phyloP scores from a whole-genome alignment of 2,888 invertebrate genomes.

The Tenthredo notha region DNA sequence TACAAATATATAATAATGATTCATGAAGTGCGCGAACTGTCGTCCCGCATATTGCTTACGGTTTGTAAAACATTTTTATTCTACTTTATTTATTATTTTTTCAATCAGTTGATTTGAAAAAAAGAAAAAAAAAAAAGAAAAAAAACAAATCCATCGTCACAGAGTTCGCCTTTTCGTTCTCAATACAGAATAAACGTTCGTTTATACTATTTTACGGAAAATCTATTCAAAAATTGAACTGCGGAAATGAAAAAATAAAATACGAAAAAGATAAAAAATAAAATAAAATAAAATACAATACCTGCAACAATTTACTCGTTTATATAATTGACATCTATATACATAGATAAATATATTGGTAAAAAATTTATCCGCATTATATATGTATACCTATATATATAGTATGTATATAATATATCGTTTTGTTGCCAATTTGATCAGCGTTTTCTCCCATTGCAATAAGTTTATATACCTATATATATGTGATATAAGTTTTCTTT shows the following conservation, averaged over 20 bases:
- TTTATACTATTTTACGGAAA: background rate
- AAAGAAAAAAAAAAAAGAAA: background rate
- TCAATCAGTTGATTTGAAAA: background rate
- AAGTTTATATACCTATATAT: too few relatives aligned
- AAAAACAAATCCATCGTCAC: background rate
- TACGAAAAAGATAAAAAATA: background rate
- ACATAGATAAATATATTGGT: background rate
- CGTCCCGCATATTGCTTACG: background rate
- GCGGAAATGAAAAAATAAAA: background rate
- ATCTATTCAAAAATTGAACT: background rate
- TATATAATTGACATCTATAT: background rate
- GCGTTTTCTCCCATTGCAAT: too few relatives aligned
- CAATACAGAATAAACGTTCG: background rate
- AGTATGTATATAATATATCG: too few relatives aligned
- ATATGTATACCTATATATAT: too few relatives aligned
- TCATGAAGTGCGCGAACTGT: conserved; percentile 3
- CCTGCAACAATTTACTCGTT: background rate
- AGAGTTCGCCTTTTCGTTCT: background rate
- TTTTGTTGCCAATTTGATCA: too few relatives aligned
- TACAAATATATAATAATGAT: background rate
- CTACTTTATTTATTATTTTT: background rate
- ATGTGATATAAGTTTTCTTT: too few relatives aligned
- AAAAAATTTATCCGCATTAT: too few relatives aligned
- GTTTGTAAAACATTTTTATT: background rate
- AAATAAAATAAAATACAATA: background rate